Evolutionary conservation across 2,888 invertebrate genomes (phyloP).

Genomic region (Spicauda simplicius): DNA sequence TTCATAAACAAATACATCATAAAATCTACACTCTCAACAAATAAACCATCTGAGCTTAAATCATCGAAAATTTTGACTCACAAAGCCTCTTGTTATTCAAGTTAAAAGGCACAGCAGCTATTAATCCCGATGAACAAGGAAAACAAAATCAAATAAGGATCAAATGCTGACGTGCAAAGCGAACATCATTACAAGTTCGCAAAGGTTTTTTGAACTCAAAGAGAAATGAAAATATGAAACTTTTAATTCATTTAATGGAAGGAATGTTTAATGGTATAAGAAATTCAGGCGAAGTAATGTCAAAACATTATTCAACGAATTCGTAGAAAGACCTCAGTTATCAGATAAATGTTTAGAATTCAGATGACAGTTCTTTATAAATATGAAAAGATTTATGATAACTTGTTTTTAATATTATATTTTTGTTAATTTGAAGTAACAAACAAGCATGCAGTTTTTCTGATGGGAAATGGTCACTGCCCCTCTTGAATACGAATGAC

Average conservation of each 20-base stretch:
- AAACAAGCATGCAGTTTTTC: too few species aligned
- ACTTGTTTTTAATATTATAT: too few species aligned
- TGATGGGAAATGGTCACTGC: too few species aligned
- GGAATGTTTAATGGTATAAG: not conserved
- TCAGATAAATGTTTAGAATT: not conserved
- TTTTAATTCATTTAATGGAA: not conserved
- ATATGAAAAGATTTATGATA: too few species aligned
- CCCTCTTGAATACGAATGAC: too few species aligned
- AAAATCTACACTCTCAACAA: too few species aligned
- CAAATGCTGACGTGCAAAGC: not conserved
- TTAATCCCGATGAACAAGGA: not conserved
- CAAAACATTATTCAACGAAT: not conserved
- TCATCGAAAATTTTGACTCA: not conserved
- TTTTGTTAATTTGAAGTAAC: too few species aligned
- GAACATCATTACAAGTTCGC: not conserved
- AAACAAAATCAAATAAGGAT: constrained; percentile 1
- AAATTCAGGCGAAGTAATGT: not conserved
- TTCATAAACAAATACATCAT: too few species aligned
- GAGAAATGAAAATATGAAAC: constrained; percentile 1
- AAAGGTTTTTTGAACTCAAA: constrained; percentile 1
- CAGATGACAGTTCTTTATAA: too few species aligned
- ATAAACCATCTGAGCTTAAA: not conserved
- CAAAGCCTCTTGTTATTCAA: not conserved
- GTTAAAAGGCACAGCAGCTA: not conserved
- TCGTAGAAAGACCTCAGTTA: not conserved